These are phyloP conservation scores for Spheniscus mendiculus DNA, from an alignment of 2,113 vertebrate species.

Conservation along the genomic window DNA sequence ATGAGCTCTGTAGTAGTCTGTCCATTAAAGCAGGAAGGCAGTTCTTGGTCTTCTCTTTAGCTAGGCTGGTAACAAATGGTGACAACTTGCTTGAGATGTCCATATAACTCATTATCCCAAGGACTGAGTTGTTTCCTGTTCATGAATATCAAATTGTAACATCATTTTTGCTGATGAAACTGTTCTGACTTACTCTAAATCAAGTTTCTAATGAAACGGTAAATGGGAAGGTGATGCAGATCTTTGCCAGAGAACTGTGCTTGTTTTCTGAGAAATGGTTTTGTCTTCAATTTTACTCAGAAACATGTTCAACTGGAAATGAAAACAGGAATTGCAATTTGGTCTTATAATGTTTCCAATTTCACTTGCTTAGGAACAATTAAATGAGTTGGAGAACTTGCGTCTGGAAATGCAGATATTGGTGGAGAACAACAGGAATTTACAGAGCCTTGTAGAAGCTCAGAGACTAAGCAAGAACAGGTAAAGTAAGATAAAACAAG, in stretches of 20 bases:
- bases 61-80: neutral
- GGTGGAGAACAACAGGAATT: slow-evolving; percentile 82
- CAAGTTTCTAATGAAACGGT: neutral
- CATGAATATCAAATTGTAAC: neutral
- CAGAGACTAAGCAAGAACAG: slow-evolving; percentile 48
- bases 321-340: neutral
- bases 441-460: slow-evolving; percentile 74
- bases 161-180: neutral
- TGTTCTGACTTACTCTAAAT: neutral
- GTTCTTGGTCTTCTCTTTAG: neutral
- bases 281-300: neutral
- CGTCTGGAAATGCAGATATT: slow-evolving; percentile 84
- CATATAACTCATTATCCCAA: neutral
- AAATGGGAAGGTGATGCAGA: neutral
- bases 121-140: neutral
- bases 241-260: neutral
- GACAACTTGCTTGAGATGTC: neutral
- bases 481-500: slow-evolving; percentile 42
- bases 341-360: neutral
- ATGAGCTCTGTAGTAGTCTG: neutral
- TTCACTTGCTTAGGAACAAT: slow-evolving; percentile 78
- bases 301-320: neutral
- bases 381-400: slow-evolving; percentile 84
- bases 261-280: neutral
- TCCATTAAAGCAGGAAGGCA: neutral